These are phyloP conservation scores for Oreocharis arfaki DNA, from an alignment of 2,113 vertebrate genomes.

Conservation along the genomic window DNA sequence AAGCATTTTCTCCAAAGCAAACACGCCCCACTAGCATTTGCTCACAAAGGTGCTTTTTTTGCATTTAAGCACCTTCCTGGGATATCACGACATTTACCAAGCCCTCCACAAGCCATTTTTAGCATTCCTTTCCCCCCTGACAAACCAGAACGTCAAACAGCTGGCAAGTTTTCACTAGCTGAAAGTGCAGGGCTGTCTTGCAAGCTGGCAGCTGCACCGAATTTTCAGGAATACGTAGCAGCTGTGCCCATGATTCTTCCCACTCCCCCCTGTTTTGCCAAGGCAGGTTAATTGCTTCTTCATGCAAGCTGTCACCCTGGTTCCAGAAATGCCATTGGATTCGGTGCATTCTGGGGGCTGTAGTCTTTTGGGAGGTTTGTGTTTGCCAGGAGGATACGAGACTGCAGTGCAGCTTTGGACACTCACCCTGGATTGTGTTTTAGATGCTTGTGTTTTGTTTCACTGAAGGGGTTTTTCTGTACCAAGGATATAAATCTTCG, in stretches of 20 bases:
- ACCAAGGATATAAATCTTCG: neutral
- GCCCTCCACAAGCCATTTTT: neutral
- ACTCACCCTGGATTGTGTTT: neutral
- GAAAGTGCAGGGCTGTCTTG: neutral
- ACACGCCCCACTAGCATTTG: neutral
- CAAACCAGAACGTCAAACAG: neutral
- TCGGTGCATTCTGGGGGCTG: neutral
- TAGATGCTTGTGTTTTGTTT: neutral
- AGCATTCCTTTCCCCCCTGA: neutral
- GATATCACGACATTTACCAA: neutral
- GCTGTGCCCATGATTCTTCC: neutral
- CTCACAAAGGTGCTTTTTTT: neutral
- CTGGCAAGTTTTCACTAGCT: neutral
- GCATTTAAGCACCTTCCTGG: neutral
- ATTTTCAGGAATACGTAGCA: neutral
- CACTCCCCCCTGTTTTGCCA: neutral
- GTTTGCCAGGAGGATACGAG: rapidly evolving
- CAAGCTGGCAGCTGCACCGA: neutral
- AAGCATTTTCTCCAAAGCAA: neutral
- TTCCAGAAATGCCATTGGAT: neutral
- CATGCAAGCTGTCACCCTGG: neutral
- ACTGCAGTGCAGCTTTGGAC: neutral
- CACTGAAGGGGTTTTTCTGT: neutral
- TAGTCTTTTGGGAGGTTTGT: neutral
- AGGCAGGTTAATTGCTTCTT: constrained; percentile 10